phyloP scores from a whole-genome alignment of 2,797 vertebrate genomes.

The Muscicapa striata region DNA sequence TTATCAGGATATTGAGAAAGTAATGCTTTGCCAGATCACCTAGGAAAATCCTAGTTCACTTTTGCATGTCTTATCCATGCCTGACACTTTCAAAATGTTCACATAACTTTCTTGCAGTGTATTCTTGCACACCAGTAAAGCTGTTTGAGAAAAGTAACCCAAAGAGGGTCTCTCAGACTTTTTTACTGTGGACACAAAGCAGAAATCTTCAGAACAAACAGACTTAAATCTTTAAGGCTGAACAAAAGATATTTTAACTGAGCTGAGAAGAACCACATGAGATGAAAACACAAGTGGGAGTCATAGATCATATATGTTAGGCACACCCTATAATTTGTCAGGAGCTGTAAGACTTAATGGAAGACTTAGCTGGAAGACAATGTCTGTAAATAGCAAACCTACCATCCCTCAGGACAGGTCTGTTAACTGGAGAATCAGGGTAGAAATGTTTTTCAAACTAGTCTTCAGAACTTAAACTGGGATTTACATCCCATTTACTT shows the following conservation, averaged over 20 bases:
- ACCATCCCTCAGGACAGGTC: neutral
- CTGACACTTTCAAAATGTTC: neutral
- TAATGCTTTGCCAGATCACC: neutral
- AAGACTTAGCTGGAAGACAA: too few species aligned
- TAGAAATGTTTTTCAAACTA: neutral
- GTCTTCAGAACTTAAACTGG: neutral
- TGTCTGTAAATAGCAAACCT: neutral
- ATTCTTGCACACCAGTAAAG: neutral
- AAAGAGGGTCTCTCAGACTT: neutral
- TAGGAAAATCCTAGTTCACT: neutral
- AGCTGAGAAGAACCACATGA: neutral
- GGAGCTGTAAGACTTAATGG: neutral
- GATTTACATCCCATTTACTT: neutral
- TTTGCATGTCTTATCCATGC: neutral
- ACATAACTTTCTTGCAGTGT: neutral
- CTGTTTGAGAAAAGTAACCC: neutral
- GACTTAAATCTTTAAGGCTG: neutral
- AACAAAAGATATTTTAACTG: neutral
- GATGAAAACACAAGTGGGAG: neutral
- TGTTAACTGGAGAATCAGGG: neutral
- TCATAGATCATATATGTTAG: neutral
- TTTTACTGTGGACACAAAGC: neutral
- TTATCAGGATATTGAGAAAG: neutral
- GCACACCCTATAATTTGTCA: neutral
- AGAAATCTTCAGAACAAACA: neutral